Percentiles rank a stretch among this genome's conserved stretches.
phyloP scores from a whole-genome alignment of 2,888 invertebrate species.

The Calliopum simillimum region DNA sequence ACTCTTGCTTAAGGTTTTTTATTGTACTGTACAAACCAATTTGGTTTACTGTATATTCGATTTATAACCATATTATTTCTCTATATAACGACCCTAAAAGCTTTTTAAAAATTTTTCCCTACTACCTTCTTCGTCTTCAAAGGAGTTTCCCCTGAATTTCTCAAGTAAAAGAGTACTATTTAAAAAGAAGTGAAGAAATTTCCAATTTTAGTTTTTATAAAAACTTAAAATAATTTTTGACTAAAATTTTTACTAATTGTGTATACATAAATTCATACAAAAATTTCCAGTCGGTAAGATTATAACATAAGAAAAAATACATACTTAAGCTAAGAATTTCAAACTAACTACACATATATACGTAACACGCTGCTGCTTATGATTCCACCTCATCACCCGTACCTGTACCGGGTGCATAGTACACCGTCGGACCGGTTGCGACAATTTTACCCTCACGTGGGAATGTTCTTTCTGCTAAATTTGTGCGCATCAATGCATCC shows the following conservation, averaged over 20 bases:
- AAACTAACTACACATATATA: conserved; percentile 25
- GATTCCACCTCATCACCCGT: conserved; percentile 38
- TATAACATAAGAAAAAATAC: conserved; percentile 44
- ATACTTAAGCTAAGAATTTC: conserved; percentile 51
- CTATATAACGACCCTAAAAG: too few relatives aligned
- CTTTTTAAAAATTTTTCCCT: too few relatives aligned
- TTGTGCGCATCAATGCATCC: conserved; percentile 60
- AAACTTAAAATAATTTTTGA: background rate
- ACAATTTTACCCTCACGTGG: conserved; percentile 77
- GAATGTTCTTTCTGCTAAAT: conserved; percentile 58
- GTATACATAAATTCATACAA: background rate
- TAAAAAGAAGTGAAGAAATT: background rate
- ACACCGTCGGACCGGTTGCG: conserved; percentile 80
- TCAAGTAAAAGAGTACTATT: background rate
- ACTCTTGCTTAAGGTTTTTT: too few relatives aligned
- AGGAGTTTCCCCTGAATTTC: too few relatives aligned
- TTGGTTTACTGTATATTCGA: too few relatives aligned
- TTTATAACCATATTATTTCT: too few relatives aligned
- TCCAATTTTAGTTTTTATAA: too few relatives aligned
- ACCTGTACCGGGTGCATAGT: conserved; percentile 70
- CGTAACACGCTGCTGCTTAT: conserved; percentile 19
- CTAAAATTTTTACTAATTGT: background rate
- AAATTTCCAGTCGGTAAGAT: too few relatives aligned
- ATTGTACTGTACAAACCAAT: too few relatives aligned
- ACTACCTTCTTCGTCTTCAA: too few relatives aligned